phyloP scores from a whole-genome alignment of 2,888 invertebrate genomes.

The Trichacis sp. region DNA sequence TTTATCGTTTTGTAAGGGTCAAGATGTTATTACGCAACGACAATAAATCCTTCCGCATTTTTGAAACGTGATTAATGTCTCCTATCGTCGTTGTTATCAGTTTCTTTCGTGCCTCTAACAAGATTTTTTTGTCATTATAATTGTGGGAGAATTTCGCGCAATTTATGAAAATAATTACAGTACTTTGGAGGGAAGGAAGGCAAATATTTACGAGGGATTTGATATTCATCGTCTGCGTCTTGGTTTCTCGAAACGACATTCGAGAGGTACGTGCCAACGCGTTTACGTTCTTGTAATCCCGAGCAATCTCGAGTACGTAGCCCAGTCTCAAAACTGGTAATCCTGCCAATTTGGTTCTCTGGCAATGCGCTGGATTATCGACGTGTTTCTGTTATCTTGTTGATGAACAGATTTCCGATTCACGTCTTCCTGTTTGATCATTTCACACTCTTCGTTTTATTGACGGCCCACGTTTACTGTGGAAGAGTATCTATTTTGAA shows the following conservation, averaged over 20 bases:
- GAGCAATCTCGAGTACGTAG: conserved; percentile 63
- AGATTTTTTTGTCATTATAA: no score
- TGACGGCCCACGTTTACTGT: no score
- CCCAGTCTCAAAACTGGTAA: conserved; percentile 60
- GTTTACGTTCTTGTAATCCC: conserved; percentile 60
- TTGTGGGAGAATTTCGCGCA: neutral
- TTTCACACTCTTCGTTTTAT: neutral
- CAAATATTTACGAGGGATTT: conserved; percentile 17
- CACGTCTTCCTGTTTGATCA: neutral
- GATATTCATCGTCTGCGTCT: conserved; percentile 11
- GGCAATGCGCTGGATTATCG: conserved; percentile 42
- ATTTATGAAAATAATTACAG: neutral
- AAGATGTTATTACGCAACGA: conserved; percentile 24
- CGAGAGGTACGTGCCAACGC: conserved; percentile 34
- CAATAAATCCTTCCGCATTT: conserved; percentile 22
- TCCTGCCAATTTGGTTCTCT: conserved; percentile 63
- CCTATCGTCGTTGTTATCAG: neutral
- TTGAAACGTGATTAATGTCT: neutral
- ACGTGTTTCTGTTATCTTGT: conserved; percentile 40
- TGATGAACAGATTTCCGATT: conserved; percentile 35
- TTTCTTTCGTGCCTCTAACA: neutral
- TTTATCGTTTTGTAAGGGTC: conserved; percentile 39
- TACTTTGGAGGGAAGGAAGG: no score
- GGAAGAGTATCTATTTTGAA: no score
- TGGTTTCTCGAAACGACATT: conserved; percentile 26